Evolutionary conservation across 2,113 vertebrate species (phyloP).

Genomic region (Vulpes ferrilata): DNA sequence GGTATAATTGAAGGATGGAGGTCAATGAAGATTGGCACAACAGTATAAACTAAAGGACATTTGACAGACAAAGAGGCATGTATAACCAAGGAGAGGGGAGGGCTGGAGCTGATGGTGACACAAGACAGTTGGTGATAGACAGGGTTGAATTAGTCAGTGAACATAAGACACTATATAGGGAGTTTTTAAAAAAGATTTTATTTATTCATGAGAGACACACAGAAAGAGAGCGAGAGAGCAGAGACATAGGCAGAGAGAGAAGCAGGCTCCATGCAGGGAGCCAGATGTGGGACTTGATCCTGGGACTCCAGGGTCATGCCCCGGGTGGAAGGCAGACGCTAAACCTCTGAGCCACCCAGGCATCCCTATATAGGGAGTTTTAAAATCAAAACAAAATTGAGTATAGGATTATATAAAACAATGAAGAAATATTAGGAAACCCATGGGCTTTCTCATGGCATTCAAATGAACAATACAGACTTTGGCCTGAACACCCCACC

Average conservation of each 20-base stretch:
- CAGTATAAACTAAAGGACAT: background rate
- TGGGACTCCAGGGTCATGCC: no score
- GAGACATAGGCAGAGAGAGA: no score
- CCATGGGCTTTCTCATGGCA: background rate
- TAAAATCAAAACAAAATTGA: slow-evolving; percentile 3
- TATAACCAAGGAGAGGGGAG: background rate
- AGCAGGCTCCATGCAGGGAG: no score
- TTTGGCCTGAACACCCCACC: background rate
- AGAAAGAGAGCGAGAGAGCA: no score
- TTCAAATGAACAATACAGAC: slow-evolving; percentile 40
- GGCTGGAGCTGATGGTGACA: background rate
- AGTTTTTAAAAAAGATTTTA: background rate
- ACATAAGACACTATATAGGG: background rate
- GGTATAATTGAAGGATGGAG: background rate
- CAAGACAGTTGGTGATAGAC: background rate
- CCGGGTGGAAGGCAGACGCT: no score
- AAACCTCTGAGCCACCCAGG: no score
- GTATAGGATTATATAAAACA: slow-evolving; percentile 47
- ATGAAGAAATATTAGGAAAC: slow-evolving; percentile 66
- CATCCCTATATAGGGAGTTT: background rate
- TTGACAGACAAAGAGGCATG: background rate
- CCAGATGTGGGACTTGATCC: no score
- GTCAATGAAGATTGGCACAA: background rate
- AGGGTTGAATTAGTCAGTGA: background rate
- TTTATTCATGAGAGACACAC: no score